Percentiles rank a stretch among this genome's conserved stretches.
These are phyloP conservation scores for Oppia nitens DNA, from an alignment of 1,140 invertebrate species.

Conservation along the genomic window DNA sequence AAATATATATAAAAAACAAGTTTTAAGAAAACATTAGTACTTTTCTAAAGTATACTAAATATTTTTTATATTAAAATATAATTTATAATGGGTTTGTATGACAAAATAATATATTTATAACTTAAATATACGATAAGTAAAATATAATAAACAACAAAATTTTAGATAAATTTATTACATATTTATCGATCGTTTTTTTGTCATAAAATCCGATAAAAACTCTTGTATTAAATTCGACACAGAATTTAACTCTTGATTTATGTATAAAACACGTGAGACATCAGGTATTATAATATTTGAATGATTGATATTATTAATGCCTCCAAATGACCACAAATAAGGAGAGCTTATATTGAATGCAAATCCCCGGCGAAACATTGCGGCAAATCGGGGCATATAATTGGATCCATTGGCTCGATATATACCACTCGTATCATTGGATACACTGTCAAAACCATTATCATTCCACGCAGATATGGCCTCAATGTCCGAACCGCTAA, in stretches of 20 bases:
- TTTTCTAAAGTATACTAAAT: no score
- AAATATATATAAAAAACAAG: not conserved
- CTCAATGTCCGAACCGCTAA: constrained; percentile 27
- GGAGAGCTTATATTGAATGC: not conserved
- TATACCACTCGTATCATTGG: not conserved
- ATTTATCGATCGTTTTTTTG: not conserved
- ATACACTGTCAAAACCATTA: constrained; percentile 27
- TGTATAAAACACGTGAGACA: not conserved
- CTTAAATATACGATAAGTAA: no score
- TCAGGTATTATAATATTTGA: not conserved
- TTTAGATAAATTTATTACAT: no score
- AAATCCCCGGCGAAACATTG: not conserved
- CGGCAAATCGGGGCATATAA: not conserved
- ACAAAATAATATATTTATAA: no score
- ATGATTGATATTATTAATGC: not conserved
- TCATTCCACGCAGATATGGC: constrained; percentile 34
- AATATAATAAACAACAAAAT: no score
- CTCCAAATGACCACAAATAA: not conserved
- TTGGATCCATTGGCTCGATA: not conserved
- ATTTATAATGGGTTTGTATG: no score
- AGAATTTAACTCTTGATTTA: not conserved
- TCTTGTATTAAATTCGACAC: not conserved
- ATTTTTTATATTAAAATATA: no score
- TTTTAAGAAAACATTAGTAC: not conserved
- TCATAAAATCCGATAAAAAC: not conserved